Percentiles rank a stretch among this genome's conserved stretches.
Evolutionary conservation across 2,797 vertebrate species (phyloP).

Genomic region (Glossophaga mutica): DNA sequence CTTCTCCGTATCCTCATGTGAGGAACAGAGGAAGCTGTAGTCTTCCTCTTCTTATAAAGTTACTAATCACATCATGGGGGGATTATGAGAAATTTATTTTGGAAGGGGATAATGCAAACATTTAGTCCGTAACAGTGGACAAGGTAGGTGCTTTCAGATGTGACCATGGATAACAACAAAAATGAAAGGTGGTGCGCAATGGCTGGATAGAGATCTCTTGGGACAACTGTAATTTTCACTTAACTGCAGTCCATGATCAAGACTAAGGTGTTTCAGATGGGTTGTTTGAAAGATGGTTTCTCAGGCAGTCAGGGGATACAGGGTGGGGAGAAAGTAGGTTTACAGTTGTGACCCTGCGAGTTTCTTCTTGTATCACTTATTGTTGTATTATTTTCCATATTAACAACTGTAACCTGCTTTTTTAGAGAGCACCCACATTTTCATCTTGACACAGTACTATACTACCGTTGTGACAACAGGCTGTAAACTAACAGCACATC

Average conservation of each 20-base stretch:
- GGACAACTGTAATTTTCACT: not conserved
- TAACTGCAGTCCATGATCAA: not conserved
- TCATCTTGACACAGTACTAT: not conserved
- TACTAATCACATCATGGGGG: not conserved
- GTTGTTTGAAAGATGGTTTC: not conserved
- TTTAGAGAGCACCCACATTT: not conserved
- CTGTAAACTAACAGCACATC: not conserved
- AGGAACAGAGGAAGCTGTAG: not conserved
- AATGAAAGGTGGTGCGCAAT: not conserved
- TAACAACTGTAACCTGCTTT: not conserved
- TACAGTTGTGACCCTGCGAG: not conserved
- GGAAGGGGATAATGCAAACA: not conserved
- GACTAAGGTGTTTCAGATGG: not conserved
- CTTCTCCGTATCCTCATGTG: not conserved
- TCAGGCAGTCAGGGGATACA: not conserved
- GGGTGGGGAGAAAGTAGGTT: not conserved
- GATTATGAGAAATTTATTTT: not conserved
- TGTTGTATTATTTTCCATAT: not conserved
- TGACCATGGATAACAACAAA: not conserved
- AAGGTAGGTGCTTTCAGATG: not conserved
- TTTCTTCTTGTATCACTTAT: not conserved
- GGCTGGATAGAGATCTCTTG: not conserved
- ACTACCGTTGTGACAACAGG: not conserved
- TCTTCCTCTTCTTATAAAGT: not conserved
- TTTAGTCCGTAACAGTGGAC: not conserved